A percentile compares a stretch with the other conserved stretches of the same genome.
phyloP scores from a whole-genome alignment of 2,888 invertebrate genomes.

The Brachyopa scutellaris region DNA sequence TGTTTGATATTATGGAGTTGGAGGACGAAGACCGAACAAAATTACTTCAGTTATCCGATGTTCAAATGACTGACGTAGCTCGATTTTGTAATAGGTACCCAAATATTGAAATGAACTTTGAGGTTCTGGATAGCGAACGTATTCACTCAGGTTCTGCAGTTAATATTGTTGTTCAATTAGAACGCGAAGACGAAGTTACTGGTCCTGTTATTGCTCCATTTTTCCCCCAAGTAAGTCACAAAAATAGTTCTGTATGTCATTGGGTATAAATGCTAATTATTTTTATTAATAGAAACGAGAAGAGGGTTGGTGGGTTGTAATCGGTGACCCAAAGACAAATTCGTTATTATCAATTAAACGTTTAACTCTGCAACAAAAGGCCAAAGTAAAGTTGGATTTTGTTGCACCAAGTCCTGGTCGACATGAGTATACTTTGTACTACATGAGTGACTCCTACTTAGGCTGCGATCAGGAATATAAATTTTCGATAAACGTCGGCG shows the following conservation, averaged over 20 bases:
- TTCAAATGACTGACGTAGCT: slow-evolving; percentile 98
- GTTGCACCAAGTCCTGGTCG: slow-evolving; percentile 94
- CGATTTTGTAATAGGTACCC: slow-evolving; percentile 99
- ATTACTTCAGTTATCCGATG: slow-evolving; percentile 89
- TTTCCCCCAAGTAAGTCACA: slow-evolving; percentile 95
- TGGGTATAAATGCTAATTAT: background rate
- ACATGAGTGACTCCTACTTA: slow-evolving; percentile 99
- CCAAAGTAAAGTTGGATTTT: slow-evolving; percentile 89
- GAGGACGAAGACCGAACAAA: slow-evolving; percentile 93
- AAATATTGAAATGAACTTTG: slow-evolving; percentile 97
- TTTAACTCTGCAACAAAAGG: slow-evolving; percentile 95
- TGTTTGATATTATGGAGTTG: slow-evolving; percentile 90
- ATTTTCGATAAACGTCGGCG: slow-evolving; percentile 92
- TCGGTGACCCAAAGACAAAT: slow-evolving; percentile 97
- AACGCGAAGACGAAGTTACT: slow-evolving; percentile 97
- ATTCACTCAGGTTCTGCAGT: slow-evolving; percentile 93
- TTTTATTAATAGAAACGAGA: slow-evolving; percentile 88
- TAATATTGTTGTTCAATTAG: slow-evolving; percentile 94
- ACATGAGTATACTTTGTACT: slow-evolving; percentile 96
- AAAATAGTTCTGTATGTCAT: background rate
- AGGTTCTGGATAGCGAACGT: slow-evolving; percentile 91
- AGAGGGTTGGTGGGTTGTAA: slow-evolving; percentile 99
- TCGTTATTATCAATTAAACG: slow-evolving; percentile 98
- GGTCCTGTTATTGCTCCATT: slow-evolving; percentile 99
- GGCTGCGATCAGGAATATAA: slow-evolving; percentile 99